phyloP scores from a whole-genome alignment of 2,888 invertebrate genomes.

The Lypha dubia region DNA sequence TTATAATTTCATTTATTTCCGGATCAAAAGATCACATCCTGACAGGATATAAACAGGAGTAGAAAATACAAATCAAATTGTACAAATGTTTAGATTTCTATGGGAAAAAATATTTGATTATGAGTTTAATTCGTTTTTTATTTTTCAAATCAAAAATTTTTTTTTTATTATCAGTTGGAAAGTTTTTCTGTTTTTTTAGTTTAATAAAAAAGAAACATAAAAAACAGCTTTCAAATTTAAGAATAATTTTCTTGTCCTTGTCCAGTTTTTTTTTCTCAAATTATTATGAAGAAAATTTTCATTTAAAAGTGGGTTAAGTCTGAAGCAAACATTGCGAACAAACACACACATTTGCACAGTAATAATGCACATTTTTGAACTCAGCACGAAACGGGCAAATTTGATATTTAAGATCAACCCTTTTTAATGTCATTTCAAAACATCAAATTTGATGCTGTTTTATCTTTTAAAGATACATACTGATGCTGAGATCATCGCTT shows the following conservation, averaged over 20 bases:
- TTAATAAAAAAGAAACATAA: constrained; percentile 19
- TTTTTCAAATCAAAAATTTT: constrained; percentile 8
- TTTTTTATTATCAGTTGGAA: constrained; percentile 1
- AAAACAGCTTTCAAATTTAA: constrained; percentile 40
- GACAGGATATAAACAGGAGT: constrained; percentile 79
- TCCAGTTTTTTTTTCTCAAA: constrained; percentile 24
- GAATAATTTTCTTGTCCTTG: neutral
- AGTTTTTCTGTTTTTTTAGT: neutral
- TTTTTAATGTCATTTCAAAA: constrained; percentile 45
- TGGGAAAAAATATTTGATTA: constrained; percentile 64
- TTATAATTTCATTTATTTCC: constrained; percentile 80
- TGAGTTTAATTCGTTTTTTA: too few species aligned
- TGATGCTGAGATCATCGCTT: constrained; percentile 52
- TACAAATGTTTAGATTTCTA: constrained; percentile 71
- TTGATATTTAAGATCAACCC: constrained; percentile 59
- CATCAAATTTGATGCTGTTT: constrained; percentile 50
- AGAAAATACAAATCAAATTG: constrained; percentile 54
- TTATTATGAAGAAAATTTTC: constrained; percentile 4
- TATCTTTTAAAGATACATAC: constrained; percentile 33
- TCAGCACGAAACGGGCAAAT: constrained; percentile 12
- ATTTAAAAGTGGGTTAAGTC: constrained; percentile 54
- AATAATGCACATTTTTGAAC: constrained; percentile 48
- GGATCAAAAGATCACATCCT: constrained; percentile 83
- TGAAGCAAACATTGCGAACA: constrained; percentile 24
- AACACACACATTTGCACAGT: neutral